A percentile compares a stretch with the other conserved stretches of the same genome.
These are phyloP conservation scores for Opisthocomus hoazin DNA, from an alignment of 2,113 vertebrate species.

Conservation along the genomic window DNA sequence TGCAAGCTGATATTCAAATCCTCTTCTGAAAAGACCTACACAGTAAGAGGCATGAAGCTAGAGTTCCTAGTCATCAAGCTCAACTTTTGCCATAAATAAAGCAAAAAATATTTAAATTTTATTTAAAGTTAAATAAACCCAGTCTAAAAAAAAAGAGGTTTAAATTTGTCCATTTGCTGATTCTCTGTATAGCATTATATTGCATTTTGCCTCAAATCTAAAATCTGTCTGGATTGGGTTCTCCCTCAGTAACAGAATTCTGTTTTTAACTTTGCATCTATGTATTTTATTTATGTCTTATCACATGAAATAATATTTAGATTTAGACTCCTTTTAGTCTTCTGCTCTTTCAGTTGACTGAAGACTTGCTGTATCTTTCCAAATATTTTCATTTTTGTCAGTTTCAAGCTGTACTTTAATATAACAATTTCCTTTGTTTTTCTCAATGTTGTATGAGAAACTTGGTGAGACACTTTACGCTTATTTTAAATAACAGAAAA, in stretches of 20 bases:
- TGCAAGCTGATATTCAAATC: neutral
- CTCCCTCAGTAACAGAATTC: neutral
- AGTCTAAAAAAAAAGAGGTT: neutral
- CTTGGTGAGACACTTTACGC: neutral
- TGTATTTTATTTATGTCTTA: neutral
- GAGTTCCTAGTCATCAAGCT: neutral
- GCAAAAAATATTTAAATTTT: neutral
- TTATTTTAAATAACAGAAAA: neutral
- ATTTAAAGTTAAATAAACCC: neutral
- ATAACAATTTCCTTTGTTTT: neutral
- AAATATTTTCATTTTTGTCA: neutral
- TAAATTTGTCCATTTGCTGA: neutral
- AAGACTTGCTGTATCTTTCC: neutral
- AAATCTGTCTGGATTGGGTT: neutral
- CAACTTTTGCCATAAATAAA: neutral
- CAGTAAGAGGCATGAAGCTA: neutral
- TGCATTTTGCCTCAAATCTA: neutral
- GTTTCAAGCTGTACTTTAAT: neutral
- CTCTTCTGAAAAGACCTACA: neutral
- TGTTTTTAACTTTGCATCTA: neutral
- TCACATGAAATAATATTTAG: neutral
- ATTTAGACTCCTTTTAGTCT: neutral
- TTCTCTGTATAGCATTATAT: neutral
- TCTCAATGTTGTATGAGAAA: neutral
- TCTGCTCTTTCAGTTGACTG: neutral